These are phyloP conservation scores for Drosophila stalkeri DNA, from an alignment of 2,888 invertebrate species.

Conservation along the genomic window DNA sequence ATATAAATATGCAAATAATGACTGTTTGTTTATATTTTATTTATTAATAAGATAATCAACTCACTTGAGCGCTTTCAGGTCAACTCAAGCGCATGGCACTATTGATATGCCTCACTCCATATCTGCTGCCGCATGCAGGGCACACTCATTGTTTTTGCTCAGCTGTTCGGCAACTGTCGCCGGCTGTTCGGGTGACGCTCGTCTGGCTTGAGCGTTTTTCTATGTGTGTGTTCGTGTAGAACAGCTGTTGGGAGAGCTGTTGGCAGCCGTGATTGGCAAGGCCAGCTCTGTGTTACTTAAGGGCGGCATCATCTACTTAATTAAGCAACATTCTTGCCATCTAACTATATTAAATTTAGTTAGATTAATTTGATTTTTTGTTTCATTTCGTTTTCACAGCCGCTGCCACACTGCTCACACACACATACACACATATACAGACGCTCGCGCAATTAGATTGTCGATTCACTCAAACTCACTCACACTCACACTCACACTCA, in stretches of 20 bases:
- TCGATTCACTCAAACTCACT: slow-evolving; percentile 45
- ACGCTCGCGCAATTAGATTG: slow-evolving; percentile 9
- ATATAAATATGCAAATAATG: too few species aligned
- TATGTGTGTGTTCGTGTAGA: neutral
- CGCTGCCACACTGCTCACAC: slow-evolving; percentile 5
- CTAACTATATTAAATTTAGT: slow-evolving; percentile 6
- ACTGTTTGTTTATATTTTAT: too few species aligned
- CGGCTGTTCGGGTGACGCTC: slow-evolving; percentile 12
- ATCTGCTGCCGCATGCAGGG: too few species aligned
- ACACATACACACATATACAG: slow-evolving; percentile 11
- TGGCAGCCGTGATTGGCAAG: neutral
- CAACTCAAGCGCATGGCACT: too few species aligned
- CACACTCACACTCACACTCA: neutral
- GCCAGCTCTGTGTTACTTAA: neutral
- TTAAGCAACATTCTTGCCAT: neutral
- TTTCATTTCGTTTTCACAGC: neutral
- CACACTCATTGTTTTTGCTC: slow-evolving; percentile 31
- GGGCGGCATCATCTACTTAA: neutral
- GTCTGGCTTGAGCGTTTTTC: slow-evolving; percentile 22
- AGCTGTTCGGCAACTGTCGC: slow-evolving; percentile 29
- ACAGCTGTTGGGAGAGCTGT: slow-evolving; percentile 21
- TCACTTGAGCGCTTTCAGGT: too few species aligned
- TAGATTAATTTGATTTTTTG: slow-evolving; percentile 8
- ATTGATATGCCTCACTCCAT: too few species aligned
- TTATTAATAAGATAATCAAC: too few species aligned